A percentile compares a stretch with the other conserved stretches of the same genome.
phyloP scores from a whole-genome alignment of 2,113 vertebrate species.

The Megaleporinus macrocephalus region DNA sequence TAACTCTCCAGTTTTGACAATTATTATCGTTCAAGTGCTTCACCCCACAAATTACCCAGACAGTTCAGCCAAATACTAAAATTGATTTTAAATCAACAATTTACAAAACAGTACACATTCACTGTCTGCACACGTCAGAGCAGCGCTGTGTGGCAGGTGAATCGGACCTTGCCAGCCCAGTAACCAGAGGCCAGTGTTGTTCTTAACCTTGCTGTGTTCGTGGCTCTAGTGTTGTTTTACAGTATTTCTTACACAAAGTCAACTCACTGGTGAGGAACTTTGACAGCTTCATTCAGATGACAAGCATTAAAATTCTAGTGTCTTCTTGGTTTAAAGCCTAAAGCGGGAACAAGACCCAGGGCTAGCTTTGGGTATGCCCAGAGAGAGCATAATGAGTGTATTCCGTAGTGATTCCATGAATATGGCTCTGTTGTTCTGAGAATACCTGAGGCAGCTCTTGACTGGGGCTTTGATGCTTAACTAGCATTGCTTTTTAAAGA shows the following conservation, averaged over 20 bases:
- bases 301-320: neutral
- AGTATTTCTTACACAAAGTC: neutral
- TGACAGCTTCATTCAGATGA: constrained; percentile 11
- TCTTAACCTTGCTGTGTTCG: neutral
- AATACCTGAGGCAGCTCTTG: neutral
- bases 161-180: neutral
- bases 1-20: no score
- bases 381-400: neutral
- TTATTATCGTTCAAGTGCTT: no score
- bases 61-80: no score
- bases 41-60: no score
- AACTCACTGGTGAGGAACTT: neutral
- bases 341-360: neutral
- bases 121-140: no score
- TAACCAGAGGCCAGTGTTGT: constrained; percentile 4
- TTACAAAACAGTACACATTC: no score
- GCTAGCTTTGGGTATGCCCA: neutral
- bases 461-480: neutral
- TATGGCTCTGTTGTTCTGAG: neutral
- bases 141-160: neutral
- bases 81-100: no score
- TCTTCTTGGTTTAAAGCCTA: neutral
- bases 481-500: neutral
- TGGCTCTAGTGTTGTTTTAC: neutral
- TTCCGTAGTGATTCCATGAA: neutral